Evolutionary conservation across 1,140 invertebrate genomes (phyloP), one percentile per base, ranked within the genome.

Genomic region (Macrobrachium rosenbergii): DNA sequence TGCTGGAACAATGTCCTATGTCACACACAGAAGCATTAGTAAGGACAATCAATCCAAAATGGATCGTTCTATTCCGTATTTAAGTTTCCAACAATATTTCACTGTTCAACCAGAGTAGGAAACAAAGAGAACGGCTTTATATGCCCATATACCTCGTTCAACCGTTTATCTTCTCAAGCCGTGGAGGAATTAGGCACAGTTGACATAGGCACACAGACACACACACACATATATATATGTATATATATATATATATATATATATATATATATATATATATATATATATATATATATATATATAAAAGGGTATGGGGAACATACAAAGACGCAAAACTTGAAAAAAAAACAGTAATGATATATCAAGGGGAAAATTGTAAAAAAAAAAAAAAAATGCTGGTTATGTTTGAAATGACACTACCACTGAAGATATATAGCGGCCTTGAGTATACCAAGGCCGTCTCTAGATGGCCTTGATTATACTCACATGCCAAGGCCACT

Each of bases 401-500:
- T 14, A 37, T n/a, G 14, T 23, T 23, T 6, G 5, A 12, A 43
- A n/a, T 12, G 19, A n/a, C 73, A 21, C 23, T n/a, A 21, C 3
- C 63, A n/a, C 21, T 52, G 45, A 52, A 52, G 12, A 0, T 52
- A 12, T 16, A n/a, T 67, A 14, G 43, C 2, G 12, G 0, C 80
- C 10, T 19, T n/a, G 7, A 11, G 19, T 0, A 0, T 64, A 92
- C 93, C 93, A 93, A 8, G 92, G 92, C 93, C 93, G n/a, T n/a
- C n/a, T n/a, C n/a, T n/a, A n/a, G n/a, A n/a, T n/a, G 12, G 0
- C 80, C 10, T 19, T n/a, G 7, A 11, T 6, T 0, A 0, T 64
- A 92, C 92, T 92, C 89, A 93, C 93, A 90, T 93, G 93, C 93
- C 93, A 93, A 8, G 92, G 92, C 93, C 93, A 93, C 90, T 93